Base-by-base conservation (phyloP, 2,888 invertebrate genomes). In the Drosophila sordidula region DNA sequence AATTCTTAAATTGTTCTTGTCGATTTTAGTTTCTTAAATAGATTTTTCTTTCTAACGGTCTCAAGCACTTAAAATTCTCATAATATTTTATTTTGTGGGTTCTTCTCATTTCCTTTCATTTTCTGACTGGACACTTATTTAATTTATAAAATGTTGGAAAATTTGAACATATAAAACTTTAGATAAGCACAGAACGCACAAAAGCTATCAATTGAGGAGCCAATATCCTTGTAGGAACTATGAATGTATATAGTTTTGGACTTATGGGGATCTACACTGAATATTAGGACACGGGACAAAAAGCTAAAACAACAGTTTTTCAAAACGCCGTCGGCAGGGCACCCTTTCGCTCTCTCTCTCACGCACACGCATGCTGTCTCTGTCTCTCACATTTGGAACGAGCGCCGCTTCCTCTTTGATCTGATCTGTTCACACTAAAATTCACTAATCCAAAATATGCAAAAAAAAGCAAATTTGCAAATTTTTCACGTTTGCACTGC, bases 271-370 rank as follows among this genome's bases (percentile, higher is more conserved):
- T 49, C 49, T 49, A 14, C 25, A 39, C 51, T 29, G 29, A 29
- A 29, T 2, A 29, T 38, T 32, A 11, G 39, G 38, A 3, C 63
- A 62, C 63, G 22, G 9, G 38, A 45, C 49, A 55, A 36, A 45
- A 18, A 4, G 11, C 3, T 6, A 14, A 6, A 14, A 44, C 14
- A 42, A 22, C 9, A 32, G 9, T 14, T 26, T 47, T 8, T 8
- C 25, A 36, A 71, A 71, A 67, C 2, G 34, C 70, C 70, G 70
- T 39, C 70, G 70, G 70, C 70, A 49, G 49, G 9, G 0, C 25
- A 29, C 51, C 8, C 39, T 18, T 2, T 34, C 18, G 9, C 36
- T 36, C 11, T 36, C 32, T 32, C 34, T 25, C 4, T 18, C 25
- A 36, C 16, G 32, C 26, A 45, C 45, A 39, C 26, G 6, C 25